Evolutionary conservation across 2,888 invertebrate species (phyloP).

Genomic region (Siphlonurus alternatus): DNA sequence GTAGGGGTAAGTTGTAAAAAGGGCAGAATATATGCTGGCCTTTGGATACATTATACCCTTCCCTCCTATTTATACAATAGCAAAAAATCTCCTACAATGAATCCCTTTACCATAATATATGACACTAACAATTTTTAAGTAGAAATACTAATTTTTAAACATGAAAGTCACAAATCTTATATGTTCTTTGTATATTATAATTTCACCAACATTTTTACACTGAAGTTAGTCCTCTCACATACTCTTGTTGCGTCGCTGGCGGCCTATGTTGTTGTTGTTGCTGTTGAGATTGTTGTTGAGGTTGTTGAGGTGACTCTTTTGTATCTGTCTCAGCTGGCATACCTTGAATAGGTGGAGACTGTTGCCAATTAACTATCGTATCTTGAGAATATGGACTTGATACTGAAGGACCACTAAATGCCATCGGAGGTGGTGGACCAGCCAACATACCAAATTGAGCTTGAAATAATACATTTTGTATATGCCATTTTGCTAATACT

Average conservation of each 20-base stretch:
- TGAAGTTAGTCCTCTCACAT: neutral
- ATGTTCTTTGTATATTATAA: no score
- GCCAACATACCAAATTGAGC: neutral
- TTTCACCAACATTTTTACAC: no score
- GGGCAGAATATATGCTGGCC: no score
- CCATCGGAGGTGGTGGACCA: neutral
- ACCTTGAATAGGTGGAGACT: neutral
- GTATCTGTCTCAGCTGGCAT: neutral
- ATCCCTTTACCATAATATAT: no score
- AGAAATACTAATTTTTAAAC: no score
- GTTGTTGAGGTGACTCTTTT: neutral
- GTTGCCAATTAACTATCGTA: neutral
- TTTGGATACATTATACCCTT: no score
- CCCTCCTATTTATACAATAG: no score
- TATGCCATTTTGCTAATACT: neutral
- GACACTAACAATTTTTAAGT: no score
- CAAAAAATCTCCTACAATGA: no score
- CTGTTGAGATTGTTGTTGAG: neutral
- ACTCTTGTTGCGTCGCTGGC: neutral
- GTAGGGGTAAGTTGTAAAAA: no score
- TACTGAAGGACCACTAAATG: neutral
- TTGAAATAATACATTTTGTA: neutral
- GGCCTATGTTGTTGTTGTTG: neutral
- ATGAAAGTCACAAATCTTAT: no score
- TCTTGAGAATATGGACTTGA: neutral